These are phyloP conservation scores for Drosophila cardini DNA, from an alignment of 1,140 invertebrate species.

Conservation along the genomic window DNA sequence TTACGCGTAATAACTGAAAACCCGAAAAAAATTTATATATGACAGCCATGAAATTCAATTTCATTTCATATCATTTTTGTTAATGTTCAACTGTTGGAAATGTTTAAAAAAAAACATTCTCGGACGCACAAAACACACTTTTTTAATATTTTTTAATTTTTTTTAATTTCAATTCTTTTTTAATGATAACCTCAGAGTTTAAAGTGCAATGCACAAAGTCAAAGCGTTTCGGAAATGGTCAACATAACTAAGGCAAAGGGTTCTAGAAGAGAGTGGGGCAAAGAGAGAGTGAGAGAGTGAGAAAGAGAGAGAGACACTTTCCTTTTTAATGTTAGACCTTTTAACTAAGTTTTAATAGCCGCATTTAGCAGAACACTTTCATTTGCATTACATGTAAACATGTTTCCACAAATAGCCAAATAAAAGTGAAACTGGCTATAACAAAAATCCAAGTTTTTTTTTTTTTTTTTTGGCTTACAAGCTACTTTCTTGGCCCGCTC, in stretches of 20 bases:
- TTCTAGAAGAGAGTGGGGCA: constrained; percentile 1
- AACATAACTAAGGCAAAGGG: neutral
- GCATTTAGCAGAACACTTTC: constrained; percentile 67
- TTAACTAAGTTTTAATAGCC: constrained; percentile 46
- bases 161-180: constrained; percentile 9
- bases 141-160: constrained; percentile 8
- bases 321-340: constrained; percentile 39
- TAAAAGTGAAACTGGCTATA: constrained; percentile 71
- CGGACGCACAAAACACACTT: constrained; percentile 48
- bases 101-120: constrained; percentile 53
- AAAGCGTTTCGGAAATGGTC: neutral
- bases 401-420: constrained; percentile 53
- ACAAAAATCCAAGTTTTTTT: too few relatives aligned
- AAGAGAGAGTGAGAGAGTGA: constrained; percentile 4
- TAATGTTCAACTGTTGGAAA: neutral
- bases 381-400: constrained; percentile 61
- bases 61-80: constrained; percentile 49
- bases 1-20: constrained; percentile 59
- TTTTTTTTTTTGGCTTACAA: constrained; percentile 41
- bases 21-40: constrained; percentile 20
- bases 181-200: constrained; percentile 45
- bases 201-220: constrained; percentile 61
- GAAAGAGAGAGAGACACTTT: constrained; percentile 50
- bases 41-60: constrained; percentile 75
- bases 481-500: constrained; percentile 37